A percentile compares a stretch with the other conserved stretches of the same genome.
Conservation (phyloP, 1,140 invertebrate genomes). For the Nautilus pompilius region DNA sequence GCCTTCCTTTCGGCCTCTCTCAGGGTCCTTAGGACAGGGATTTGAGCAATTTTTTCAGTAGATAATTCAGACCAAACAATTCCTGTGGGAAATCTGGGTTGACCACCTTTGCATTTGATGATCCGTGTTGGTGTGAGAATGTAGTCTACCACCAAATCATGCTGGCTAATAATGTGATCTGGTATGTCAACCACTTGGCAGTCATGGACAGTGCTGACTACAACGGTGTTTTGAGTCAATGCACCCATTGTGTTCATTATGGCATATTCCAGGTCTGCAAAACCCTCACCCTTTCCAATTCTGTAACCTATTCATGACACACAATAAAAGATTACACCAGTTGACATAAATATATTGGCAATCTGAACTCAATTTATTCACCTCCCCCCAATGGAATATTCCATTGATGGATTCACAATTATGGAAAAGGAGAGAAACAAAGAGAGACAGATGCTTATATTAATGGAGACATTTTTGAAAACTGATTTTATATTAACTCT, state of each 20-base stretch:
- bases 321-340: slow-evolving; percentile 5
- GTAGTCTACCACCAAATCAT: slow-evolving; percentile 79
- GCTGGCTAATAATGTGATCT: slow-evolving; percentile 67
- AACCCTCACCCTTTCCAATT: slow-evolving; percentile 83
- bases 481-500: too few species aligned
- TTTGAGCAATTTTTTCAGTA: slow-evolving; percentile 57
- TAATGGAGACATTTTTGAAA: too few species aligned
- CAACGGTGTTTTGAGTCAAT: slow-evolving; percentile 68
- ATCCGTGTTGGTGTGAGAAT: slow-evolving; percentile 79
- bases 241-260: slow-evolving; percentile 74
- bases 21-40: neutral
- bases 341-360: too few species aligned
- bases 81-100: slow-evolving; percentile 64
- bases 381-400: too few species aligned
- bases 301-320: slow-evolving; percentile 61
- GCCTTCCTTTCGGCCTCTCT: neutral
- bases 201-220: slow-evolving; percentile 81
- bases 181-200: slow-evolving; percentile 68
- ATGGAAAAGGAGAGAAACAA: too few species aligned
- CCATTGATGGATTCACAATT: too few species aligned
- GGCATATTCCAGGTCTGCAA: slow-evolving; percentile 78
- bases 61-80: slow-evolving; percentile 77
- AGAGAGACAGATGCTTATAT: too few species aligned
- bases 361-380: too few species aligned
- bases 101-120: slow-evolving; percentile 48